phyloP scores from a whole-genome alignment of 2,113 vertebrate species.

The Corythornis vintsioides region DNA sequence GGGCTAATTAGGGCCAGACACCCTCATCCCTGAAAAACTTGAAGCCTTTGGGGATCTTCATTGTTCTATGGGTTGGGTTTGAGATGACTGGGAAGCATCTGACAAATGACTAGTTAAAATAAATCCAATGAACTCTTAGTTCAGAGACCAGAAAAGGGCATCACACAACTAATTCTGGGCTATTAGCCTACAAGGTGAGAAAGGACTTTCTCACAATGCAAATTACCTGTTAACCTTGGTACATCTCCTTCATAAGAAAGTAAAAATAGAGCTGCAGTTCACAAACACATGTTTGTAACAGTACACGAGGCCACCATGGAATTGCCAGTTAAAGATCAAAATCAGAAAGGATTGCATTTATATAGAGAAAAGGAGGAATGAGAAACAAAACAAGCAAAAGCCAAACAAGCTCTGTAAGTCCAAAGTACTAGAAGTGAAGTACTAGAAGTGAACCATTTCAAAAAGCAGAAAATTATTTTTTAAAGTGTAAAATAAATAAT shows the following conservation, averaged over 20 bases:
- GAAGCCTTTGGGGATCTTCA: not conserved
- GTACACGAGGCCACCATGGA: not conserved
- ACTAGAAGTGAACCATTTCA: not conserved
- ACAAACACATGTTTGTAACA: not conserved
- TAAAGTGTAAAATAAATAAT: not conserved
- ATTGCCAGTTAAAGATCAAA: not conserved
- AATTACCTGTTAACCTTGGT: not conserved
- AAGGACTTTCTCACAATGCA: not conserved
- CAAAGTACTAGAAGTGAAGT: not conserved
- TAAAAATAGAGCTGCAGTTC: not conserved
- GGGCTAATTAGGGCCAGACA: not conserved
- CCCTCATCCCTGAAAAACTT: not conserved
- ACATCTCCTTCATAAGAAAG: not conserved
- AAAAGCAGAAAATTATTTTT: not conserved
- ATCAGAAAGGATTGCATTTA: not conserved
- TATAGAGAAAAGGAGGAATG: not conserved
- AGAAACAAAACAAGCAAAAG: not conserved
- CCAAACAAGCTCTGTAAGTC: not conserved
- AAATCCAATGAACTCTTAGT: not conserved
- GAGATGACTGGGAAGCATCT: not conserved
- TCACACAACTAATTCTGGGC: not conserved
- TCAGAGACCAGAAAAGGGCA: not conserved
- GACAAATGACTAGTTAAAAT: not conserved
- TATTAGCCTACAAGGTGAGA: not conserved
- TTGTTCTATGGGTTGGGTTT: not conserved